phyloP scores from a whole-genome alignment of 2,113 vertebrate species.

The Chrysemys picta region DNA sequence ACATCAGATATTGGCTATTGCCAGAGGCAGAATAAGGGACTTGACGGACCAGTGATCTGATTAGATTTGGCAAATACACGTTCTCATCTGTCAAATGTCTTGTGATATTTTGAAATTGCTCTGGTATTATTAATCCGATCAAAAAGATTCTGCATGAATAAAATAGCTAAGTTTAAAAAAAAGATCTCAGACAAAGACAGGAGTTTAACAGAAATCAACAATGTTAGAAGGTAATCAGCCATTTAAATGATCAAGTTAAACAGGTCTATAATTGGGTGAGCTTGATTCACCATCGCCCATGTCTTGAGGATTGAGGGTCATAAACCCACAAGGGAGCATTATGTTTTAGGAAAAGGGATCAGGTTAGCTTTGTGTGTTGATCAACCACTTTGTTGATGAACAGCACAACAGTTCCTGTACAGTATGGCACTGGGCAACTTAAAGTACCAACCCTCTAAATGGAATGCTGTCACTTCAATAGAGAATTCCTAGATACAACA shows the following conservation, averaged over 20 bases:
- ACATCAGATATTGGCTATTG: neutral
- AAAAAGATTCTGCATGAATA: neutral
- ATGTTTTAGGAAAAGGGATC: neutral
- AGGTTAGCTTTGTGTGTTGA: fast-evolving
- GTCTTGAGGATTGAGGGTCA: neutral
- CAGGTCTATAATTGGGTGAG: neutral
- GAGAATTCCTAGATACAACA: neutral
- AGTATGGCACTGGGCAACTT: neutral
- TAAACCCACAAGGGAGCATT: neutral
- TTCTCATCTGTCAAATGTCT: neutral
- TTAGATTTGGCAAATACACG: neutral
- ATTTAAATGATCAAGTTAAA: neutral
- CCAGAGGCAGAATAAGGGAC: neutral
- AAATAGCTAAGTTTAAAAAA: neutral
- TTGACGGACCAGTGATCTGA: neutral
- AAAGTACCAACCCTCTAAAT: neutral
- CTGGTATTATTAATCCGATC: neutral
- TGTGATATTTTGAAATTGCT: neutral
- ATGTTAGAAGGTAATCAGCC: neutral
- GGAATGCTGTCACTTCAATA: neutral
- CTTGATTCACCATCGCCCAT: fast-evolving
- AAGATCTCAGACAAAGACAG: neutral
- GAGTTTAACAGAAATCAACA: neutral
- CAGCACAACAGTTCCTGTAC: neutral
- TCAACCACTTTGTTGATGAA: neutral